Percentiles rank a stretch among this genome's conserved stretches.
phyloP scores from a whole-genome alignment of 2,113 vertebrate genomes.

The Gavia stellata region DNA sequence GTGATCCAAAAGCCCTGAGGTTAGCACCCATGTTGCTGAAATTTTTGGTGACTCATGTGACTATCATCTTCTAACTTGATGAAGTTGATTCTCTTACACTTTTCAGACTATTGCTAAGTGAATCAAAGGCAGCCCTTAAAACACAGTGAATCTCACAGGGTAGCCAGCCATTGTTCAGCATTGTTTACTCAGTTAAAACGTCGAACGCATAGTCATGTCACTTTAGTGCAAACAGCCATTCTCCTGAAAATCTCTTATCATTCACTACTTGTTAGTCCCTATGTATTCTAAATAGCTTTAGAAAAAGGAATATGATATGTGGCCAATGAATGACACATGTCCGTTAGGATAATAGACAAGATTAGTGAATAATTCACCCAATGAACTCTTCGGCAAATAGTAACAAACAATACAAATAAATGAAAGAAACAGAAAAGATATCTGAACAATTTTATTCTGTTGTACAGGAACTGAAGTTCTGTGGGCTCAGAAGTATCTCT shows the following conservation, averaged over 20 bases:
- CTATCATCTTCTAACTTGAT: background rate
- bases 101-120: background rate
- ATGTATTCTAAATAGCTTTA: background rate
- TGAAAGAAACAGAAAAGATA: background rate
- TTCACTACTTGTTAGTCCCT: background rate
- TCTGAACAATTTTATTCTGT: background rate
- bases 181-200: background rate
- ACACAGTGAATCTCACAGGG: background rate
- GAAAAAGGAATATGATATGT: background rate
- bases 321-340: background rate
- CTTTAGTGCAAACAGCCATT: background rate
- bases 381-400: background rate
- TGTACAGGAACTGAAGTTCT: background rate
- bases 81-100: background rate
- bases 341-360: background rate
- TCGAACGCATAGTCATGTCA: fast-evolving
- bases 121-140: background rate
- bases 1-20: background rate
- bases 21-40: background rate
- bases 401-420: background rate
- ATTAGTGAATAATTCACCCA: background rate
- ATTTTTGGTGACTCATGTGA: background rate
- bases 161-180: background rate
- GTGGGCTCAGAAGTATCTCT: background rate
- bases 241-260: background rate